Base-by-base conservation (phyloP, 2,888 invertebrate genomes). In the Perdita meconis region DNA sequence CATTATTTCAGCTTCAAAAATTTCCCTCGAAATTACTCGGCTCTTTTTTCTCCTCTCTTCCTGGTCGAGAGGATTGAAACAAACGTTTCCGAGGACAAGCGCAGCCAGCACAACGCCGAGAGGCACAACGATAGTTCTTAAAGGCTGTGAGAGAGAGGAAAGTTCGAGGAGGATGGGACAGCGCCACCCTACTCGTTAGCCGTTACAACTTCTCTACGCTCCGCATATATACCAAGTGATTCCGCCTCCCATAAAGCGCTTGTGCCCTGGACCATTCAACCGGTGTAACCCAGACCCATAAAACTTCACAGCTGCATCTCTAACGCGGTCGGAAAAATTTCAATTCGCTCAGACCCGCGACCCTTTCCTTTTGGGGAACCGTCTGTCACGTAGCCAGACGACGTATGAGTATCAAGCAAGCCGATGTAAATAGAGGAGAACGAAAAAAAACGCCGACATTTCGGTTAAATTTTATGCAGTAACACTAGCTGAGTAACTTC, bases 1-100 rank as follows among this genome's bases (percentile, higher is more conserved):
- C 47, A 42, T 78, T 78, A 75, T 40, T 82, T 74, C 60, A 72
- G 70, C 69, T 72, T 66, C 61, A 55, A 74, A 72, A 80, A 69
- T 59, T 64, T 55, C 70, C 34, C 24, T 40, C 40, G 63, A 42
- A 75, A 63, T 68, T 72, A 61, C 57, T 69, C 63, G 64, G 44
- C 24, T 44, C 68, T 47, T 55, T 61, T 53, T 55, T 50, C 60
- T 42, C 53, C 44, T 19, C 24, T 61, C 57, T 22, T 57, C 22
- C 42, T 34, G 63, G 56, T 71, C 44, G 55, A 66, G 55, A 63
- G 26, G 38, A 64, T 42, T 19, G 74, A 75, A 69, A 69, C 69
- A 74, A 74, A 61, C 60, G 65, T 75, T 65, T 44, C 61, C 38
- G 68, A 56, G 69, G 69, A 47, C 40, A 47, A 60, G 57, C 36